These are phyloP conservation scores for Prunella himalayana DNA, from an alignment of 2,113 vertebrate genomes.

Conservation along the genomic window DNA sequence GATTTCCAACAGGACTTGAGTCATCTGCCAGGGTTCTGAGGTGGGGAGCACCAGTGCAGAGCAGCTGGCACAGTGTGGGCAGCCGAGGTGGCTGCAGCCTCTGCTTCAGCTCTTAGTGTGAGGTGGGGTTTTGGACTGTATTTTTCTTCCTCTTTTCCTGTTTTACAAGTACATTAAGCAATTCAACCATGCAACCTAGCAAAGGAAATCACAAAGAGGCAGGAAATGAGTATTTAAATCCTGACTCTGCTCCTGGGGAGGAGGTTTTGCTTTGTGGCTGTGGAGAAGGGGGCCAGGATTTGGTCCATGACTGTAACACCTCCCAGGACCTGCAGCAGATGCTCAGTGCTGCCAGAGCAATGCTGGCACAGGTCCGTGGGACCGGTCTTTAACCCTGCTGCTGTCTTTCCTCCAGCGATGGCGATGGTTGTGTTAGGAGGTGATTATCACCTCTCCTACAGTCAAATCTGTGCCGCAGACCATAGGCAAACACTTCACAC, in stretches of 20 bases:
- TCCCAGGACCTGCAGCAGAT: neutral
- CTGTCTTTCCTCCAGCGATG: neutral
- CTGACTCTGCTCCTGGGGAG: neutral
- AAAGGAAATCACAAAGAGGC: conserved; percentile 27
- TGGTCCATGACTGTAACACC: neutral
- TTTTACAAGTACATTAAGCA: conserved; percentile 14
- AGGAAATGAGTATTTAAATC: conserved; percentile 40
- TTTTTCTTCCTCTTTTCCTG: conserved; percentile 52
- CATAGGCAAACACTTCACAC: neutral
- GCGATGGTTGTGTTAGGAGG: neutral
- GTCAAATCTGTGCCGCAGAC: neutral
- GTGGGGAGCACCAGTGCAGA: neutral
- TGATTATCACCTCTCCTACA: neutral
- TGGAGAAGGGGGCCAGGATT: neutral
- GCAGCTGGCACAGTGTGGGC: neutral
- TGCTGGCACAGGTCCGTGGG: neutral
- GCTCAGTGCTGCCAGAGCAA: neutral
- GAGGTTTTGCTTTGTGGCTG: neutral
- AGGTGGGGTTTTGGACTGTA: neutral
- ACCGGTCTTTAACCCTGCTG: neutral
- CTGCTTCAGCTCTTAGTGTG: neutral
- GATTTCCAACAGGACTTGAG: conserved; percentile 6
- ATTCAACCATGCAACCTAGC: neutral
- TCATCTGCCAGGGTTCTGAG: neutral
- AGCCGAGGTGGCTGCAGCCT: neutral